phyloP scores from a whole-genome alignment of 1,140 invertebrate genomes.

The Araneus ventricosus region DNA sequence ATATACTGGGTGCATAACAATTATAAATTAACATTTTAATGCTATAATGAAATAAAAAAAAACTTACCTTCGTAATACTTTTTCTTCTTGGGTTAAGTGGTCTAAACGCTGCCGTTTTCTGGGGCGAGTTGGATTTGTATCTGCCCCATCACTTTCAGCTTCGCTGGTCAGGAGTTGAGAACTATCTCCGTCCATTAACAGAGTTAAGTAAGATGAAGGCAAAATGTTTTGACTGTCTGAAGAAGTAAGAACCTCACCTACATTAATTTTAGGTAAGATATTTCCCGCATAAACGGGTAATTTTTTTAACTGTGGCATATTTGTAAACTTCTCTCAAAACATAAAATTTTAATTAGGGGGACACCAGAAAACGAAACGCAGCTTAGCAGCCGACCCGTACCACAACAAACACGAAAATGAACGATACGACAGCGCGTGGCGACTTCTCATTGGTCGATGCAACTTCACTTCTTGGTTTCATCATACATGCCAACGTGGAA shows the following conservation, averaged over 20 bases:
- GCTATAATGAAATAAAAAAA: not conserved
- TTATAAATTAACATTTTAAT: too few species aligned
- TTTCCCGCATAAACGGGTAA: not conserved
- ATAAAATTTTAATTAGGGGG: not conserved
- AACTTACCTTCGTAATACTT: conserved; percentile 75
- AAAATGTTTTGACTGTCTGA: not conserved
- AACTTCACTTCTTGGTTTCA: conserved; percentile 20
- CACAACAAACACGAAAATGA: conserved; percentile 49
- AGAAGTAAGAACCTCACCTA: not conserved
- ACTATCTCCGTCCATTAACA: conserved; percentile 29
- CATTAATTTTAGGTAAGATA: conserved; percentile 62
- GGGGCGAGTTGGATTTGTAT: conserved; percentile 40
- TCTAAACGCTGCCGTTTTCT: conserved; percentile 76
- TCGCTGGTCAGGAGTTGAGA: conserved; percentile 36
- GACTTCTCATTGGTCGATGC: conserved; percentile 50
- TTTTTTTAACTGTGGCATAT: conserved; percentile 70
- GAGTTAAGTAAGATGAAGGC: conserved; percentile 15
- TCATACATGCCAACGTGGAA: conserved; percentile 61
- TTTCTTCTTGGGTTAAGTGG: conserved; percentile 77
- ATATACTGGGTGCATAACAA: too few species aligned
- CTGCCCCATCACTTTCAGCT: conserved; percentile 54
- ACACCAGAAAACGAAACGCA: not conserved
- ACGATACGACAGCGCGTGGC: conserved; percentile 13
- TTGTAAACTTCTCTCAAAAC: not conserved
- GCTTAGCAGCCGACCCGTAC: not conserved